phyloP scores from a whole-genome alignment of 2,888 invertebrate species.

The Lacanobia oleracea region DNA sequence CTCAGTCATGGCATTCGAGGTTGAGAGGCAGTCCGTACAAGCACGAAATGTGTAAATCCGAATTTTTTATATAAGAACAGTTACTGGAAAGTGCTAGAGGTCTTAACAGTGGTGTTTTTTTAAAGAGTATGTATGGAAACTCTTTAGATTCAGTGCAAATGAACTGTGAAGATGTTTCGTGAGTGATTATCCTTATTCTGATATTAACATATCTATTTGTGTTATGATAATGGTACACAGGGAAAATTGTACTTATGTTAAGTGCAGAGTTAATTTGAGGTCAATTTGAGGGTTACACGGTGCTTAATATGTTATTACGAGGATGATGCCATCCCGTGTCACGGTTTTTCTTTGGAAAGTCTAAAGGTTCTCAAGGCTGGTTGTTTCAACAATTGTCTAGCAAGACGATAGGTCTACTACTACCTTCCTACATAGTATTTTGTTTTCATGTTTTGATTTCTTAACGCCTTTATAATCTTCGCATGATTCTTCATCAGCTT shows the following conservation, averaged over 20 bases:
- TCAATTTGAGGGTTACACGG: constrained; percentile 9
- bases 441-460: background rate
- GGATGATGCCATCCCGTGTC: background rate
- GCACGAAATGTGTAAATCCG: constrained; percentile 35
- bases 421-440: background rate
- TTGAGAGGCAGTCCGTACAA: constrained; percentile 35
- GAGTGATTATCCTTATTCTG: constrained; percentile 41
- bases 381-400: background rate
- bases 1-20: constrained; percentile 56
- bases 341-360: background rate
- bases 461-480: background rate
- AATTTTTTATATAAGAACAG: constrained; percentile 5
- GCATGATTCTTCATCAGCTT: background rate
- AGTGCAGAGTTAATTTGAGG: constrained; percentile 31
- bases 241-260: constrained; percentile 34
- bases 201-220: constrained; percentile 11
- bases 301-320: constrained; percentile 3
- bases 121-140: constrained; percentile 19
- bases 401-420: too few relatives aligned
- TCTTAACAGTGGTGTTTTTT: constrained; percentile 6
- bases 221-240: constrained; percentile 1
- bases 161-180: constrained; percentile 34
- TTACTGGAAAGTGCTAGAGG: constrained; percentile 18
- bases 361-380: background rate
- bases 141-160: constrained; percentile 35